Evolutionary conservation across 2,888 invertebrate genomes (phyloP).

Genomic region (Dasysyrphus albostriatus): DNA sequence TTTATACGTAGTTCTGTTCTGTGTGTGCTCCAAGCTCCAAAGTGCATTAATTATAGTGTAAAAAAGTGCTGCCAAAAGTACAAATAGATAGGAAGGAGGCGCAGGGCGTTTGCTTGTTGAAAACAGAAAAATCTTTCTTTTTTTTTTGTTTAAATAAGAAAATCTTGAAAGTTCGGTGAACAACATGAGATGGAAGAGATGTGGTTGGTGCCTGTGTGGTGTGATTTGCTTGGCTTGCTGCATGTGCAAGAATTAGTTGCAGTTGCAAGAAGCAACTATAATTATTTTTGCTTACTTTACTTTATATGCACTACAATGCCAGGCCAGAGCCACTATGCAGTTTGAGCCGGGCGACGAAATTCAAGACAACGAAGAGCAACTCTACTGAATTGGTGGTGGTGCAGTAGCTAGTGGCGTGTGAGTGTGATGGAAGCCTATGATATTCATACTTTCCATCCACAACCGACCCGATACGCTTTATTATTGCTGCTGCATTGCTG

Average conservation of each 20-base stretch:
- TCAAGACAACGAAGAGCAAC: constrained; percentile 30
- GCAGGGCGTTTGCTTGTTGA: constrained; percentile 57
- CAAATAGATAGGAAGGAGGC: constrained; percentile 6
- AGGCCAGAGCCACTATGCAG: background rate
- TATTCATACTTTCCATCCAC: constrained; percentile 48
- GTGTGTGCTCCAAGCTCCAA: constrained; percentile 26
- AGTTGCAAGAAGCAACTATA: constrained; percentile 59
- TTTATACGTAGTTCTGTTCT: constrained; percentile 17
- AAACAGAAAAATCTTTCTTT: background rate
- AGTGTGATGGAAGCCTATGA: constrained; percentile 30
- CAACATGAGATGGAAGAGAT: constrained; percentile 9
- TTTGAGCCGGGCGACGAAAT: constrained; percentile 30
- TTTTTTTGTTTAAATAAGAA: constrained; percentile 23
- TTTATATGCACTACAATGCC: constrained; percentile 2
- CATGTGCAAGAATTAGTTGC: constrained; percentile 62
- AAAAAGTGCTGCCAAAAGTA: constrained; percentile 40
- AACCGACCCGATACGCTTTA: constrained; percentile 42
- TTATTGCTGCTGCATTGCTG: constrained; percentile 46
- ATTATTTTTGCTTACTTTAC: constrained; percentile 60
- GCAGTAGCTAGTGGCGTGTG: constrained; percentile 26
- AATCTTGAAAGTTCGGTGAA: constrained; percentile 53
- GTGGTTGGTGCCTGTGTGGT: constrained; percentile 23
- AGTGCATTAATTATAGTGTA: constrained; percentile 58
- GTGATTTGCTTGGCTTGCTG: constrained; percentile 37
- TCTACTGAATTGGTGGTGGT: background rate